phyloP scores from a whole-genome alignment of 1,140 invertebrate genomes.

The Drosophila pruinosa region DNA sequence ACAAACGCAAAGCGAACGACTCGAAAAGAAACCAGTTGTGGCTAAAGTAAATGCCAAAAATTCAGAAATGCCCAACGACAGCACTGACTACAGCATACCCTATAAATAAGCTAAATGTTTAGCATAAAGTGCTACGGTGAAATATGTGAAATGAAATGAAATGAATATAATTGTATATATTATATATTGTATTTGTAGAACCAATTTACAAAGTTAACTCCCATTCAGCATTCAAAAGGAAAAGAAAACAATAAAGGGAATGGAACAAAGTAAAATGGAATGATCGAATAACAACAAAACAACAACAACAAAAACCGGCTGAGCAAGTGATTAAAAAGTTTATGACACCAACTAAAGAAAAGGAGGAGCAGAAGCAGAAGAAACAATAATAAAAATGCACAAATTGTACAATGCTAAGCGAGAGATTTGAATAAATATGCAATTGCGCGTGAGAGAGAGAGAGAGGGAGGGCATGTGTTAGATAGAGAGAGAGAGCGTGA shows the following conservation, averaged over 20 bases:
- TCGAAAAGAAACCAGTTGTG: no score
- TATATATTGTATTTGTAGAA: not conserved
- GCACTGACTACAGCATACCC: no score
- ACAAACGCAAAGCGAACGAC: no score
- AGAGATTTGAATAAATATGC: slow-evolving; percentile 6
- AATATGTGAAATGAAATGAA: no score
- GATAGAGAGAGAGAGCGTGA: not conserved
- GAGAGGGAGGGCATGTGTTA: no score
- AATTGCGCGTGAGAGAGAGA: not conserved
- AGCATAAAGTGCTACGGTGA: no score
- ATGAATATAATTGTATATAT: no score
- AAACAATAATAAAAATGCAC: slow-evolving; percentile 13
- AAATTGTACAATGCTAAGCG: slow-evolving; percentile 11
- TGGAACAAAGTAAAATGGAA: not conserved
- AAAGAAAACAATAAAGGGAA: not conserved
- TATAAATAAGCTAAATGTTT: no score
- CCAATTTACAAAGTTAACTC: slow-evolving; percentile 24
- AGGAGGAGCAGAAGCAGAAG: not conserved
- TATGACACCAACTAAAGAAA: slow-evolving; percentile 27
- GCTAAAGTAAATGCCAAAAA: no score
- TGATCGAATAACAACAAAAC: slow-evolving; percentile 8
- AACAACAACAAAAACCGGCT: slow-evolving; percentile 14
- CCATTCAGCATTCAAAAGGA: no score
- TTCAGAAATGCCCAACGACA: no score
- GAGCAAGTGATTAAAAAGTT: slow-evolving; percentile 33